phyloP scores from a whole-genome alignment of 2,797 vertebrate genomes.

The Petrocephalus schoutedeni region DNA sequence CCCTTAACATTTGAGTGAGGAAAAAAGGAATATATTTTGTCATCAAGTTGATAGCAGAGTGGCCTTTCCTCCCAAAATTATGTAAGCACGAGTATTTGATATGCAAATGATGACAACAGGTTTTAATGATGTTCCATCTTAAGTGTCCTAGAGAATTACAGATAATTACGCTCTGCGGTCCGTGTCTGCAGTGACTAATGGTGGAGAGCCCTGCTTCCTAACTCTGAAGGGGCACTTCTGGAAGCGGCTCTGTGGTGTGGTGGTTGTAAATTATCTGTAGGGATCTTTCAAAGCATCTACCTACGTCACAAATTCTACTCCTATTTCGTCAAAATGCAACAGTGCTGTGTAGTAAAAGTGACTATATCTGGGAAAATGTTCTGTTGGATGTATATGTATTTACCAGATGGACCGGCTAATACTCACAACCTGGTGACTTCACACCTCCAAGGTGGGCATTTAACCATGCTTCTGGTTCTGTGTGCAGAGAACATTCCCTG shows the following conservation, averaged over 20 bases:
- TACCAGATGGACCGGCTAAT: not conserved
- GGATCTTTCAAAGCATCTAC: not conserved
- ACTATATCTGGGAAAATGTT: not conserved
- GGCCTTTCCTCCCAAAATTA: slow-evolving; percentile 6
- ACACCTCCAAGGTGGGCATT: not conserved
- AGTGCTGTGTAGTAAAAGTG: not conserved
- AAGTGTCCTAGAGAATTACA: slow-evolving; percentile 9
- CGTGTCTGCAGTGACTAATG: slow-evolving; percentile 3
- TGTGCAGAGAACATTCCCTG: not conserved
- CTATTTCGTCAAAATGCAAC: not conserved
- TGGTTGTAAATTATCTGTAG: slow-evolving; percentile 4
- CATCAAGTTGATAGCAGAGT: not conserved
- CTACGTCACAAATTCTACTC: slow-evolving; percentile 11
- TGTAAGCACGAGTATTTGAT: slow-evolving; percentile 7
- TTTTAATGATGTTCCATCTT: slow-evolving; percentile 15
- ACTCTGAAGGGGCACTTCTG: slow-evolving; percentile 12
- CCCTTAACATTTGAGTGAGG: not conserved
- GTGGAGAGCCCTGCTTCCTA: not conserved
- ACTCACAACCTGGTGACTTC: not conserved
- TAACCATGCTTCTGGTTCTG: not conserved
- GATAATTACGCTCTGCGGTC: not conserved
- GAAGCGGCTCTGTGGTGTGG: not conserved
- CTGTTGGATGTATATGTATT: not conserved
- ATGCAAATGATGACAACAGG: slow-evolving; percentile 2
- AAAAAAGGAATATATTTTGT: not conserved